phyloP scores from a whole-genome alignment of 2,797 vertebrate species.

The Octomys mimax region DNA sequence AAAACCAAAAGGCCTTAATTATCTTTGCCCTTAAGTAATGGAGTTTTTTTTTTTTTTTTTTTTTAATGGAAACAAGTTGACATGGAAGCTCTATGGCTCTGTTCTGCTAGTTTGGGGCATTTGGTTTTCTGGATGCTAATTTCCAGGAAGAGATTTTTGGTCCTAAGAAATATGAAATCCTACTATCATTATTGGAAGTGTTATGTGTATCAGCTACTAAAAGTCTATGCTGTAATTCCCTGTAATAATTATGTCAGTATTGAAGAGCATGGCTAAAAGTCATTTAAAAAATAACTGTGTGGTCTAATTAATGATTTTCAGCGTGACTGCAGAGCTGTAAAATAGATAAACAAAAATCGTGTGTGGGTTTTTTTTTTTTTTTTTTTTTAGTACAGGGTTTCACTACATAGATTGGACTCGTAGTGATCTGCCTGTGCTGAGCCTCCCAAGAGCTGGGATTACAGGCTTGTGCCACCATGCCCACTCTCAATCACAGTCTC shows the following conservation, averaged over 20 bases:
- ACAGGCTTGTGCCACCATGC: too few species aligned
- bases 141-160: constrained; percentile 4
- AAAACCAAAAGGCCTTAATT: not conserved
- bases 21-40: not conserved
- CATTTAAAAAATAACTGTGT: not conserved
- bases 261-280: constrained; percentile 9
- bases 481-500: too few species aligned
- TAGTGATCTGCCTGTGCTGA: too few species aligned
- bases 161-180: not conserved
- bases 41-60: not conserved
- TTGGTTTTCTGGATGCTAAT: not conserved
- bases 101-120: not conserved
- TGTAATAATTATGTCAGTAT: not conserved
- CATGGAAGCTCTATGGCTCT: not conserved
- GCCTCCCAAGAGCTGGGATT: too few species aligned
- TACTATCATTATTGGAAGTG: not conserved
- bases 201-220: not conserved
- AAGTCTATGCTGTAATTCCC: constrained; percentile 3
- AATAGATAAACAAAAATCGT: not conserved
- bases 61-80: not conserved
- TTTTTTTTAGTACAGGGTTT: too few species aligned
- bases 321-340: not conserved
- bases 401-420: too few species aligned
- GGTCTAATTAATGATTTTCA: not conserved
- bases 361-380: too few species aligned